Evolutionary conservation across 2,888 invertebrate species (phyloP), one percentile per base, ranked within the genome.

Genomic region (Cephalotes varians): DNA sequence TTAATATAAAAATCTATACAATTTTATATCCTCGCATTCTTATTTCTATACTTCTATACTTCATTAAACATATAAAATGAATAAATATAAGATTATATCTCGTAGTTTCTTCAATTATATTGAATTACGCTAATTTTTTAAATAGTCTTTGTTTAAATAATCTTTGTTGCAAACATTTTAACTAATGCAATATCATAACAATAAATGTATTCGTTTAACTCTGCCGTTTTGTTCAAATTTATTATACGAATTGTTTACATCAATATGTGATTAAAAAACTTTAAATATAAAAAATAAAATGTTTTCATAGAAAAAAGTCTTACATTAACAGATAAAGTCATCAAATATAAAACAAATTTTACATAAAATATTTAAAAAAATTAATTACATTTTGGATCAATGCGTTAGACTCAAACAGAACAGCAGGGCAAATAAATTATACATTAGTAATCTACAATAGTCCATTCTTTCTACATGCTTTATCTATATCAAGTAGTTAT

Each of bases 401-500:
- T n/a, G n/a, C n/a, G n/a, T n/a, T n/a, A n/a, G n/a, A n/a, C n/a
- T n/a, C n/a, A n/a, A n/a, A n/a, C n/a, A n/a, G n/a, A n/a, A n/a
- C n/a, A n/a, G n/a, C n/a, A n/a, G n/a, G n/a, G n/a, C n/a, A n/a
- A 73, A 58, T 40, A 15, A 54, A 21, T 21, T 44, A 4, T 44
- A 28, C 9, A 34, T 73, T 71, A 51, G 0, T 21, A 73, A 4
- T 60, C 34, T 10, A 10, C 15, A 56, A 54, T 37, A 60, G 0
- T 18, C 1, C 12, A 64, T 12, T n/a, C 25, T 37, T 18, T 15
- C 12, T 31, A 31, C n/a, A 31, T 69, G 21, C 18, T 56, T 31
- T 10, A 76, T 54, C 7, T 34, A 0, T 60, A 62, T 83, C 21
- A 81, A 54, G n/a, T 34, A 34, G 31, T 28, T 62, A 12, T 64